These are phyloP conservation scores for Chiroxiphia lanceolata DNA, from an alignment of 2,797 vertebrate genomes.

Conservation along the genomic window DNA sequence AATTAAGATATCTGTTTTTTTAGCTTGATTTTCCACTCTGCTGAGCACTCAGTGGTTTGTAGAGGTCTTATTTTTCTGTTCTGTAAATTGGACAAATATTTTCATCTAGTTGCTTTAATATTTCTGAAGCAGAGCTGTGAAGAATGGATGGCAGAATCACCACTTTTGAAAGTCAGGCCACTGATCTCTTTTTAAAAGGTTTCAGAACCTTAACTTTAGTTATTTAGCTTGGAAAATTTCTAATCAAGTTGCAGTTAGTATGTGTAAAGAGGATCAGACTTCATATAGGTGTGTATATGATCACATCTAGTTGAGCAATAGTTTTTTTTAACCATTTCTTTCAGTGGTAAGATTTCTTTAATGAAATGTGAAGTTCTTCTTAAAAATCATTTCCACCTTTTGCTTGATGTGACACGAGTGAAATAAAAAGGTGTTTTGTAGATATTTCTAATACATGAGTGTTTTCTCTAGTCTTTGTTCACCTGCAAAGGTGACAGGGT, in stretches of 20 bases:
- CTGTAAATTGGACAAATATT: background rate
- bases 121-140: background rate
- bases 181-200: background rate
- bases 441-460: background rate
- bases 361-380: background rate
- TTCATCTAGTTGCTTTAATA: conserved; percentile 27
- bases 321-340: background rate
- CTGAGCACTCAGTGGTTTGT: background rate
- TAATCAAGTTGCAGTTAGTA: background rate
- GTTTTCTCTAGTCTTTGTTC: background rate
- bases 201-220: background rate
- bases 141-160: background rate
- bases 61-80: conserved; percentile 13
- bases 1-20: background rate
- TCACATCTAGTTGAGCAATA: background rate
- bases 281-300: background rate
- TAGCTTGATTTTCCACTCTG: background rate
- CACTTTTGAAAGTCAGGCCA: background rate
- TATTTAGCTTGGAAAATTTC: background rate
- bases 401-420: background rate
- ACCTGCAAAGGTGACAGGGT: background rate
- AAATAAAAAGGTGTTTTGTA: background rate
- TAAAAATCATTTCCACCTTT: background rate
- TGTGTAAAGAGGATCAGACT: background rate
- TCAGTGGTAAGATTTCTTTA: background rate